Evolutionary conservation across 2,113 vertebrate genomes (phyloP).

Genomic region (Hydrochoerus hydrochaeris): DNA sequence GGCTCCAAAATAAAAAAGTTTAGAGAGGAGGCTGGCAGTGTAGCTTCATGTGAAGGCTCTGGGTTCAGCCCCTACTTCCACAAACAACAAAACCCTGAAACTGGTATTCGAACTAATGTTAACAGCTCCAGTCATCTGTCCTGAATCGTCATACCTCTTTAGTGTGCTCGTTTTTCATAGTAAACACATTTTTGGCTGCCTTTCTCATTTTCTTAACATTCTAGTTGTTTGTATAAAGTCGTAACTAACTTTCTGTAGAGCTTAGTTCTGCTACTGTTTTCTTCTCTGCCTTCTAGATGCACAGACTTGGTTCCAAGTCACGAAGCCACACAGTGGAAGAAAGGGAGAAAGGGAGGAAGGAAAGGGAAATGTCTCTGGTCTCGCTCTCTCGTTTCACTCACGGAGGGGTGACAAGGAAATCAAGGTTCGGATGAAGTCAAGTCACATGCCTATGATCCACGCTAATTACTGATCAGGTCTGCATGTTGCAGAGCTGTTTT

Average conservation of each 20-base stretch:
- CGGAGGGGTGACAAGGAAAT: neutral
- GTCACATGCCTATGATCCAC: neutral
- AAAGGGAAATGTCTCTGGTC: neutral
- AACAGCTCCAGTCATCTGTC: neutral
- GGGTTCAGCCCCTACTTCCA: neutral
- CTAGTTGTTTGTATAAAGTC: slow-evolving; percentile 35
- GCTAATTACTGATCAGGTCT: neutral
- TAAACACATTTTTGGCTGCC: slow-evolving; percentile 21
- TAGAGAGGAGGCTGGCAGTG: neutral
- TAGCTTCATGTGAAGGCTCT: neutral
- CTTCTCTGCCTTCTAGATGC: neutral
- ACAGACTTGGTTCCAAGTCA: neutral
- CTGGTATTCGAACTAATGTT: slow-evolving; percentile 7
- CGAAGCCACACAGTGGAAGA: slow-evolving; percentile 38
- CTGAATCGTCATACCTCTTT: slow-evolving; percentile 20
- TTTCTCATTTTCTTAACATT: neutral
- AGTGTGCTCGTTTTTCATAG: slow-evolving; percentile 43
- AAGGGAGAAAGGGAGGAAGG: neutral
- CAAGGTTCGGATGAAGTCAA: neutral
- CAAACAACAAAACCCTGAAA: neutral
- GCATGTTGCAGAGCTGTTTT: neutral
- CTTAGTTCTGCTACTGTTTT: slow-evolving; percentile 50
- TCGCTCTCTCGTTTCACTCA: slow-evolving; percentile 26
- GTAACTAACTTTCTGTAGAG: slow-evolving; percentile 8
- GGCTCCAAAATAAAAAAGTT: no score